Base-by-base conservation (phyloP, 2,113 vertebrate genomes). In the Solenodon paradoxus region DNA sequence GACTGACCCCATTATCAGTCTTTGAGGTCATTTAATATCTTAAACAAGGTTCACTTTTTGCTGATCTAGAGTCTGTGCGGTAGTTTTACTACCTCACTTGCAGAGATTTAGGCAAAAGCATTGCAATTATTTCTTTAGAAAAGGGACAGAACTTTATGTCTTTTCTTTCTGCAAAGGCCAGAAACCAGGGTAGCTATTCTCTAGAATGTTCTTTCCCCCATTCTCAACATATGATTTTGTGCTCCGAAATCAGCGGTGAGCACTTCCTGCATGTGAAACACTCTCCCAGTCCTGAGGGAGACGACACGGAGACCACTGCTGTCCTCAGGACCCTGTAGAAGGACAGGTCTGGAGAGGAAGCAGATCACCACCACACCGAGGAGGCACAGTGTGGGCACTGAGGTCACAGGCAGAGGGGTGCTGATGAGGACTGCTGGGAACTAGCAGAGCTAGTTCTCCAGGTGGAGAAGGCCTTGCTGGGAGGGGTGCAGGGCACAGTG, bases 1-100 rank as follows among this genome's bases (percentile, higher is more conserved):
- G 61, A 51, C 92, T 94, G 92, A 92, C 17, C 49, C 69, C 89
- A 42, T 82, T 91, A 22, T 38, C 69, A 57, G 83, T 69, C 93
- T 93, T 88, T 55, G 80, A 91, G 68, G 53, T 74, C 45, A 96
- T 63, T 81, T 89, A 30, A 26, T 71, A 13, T 93, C 92, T 97
- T 88, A 87, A 94, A 82, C 9, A 15, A 4, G 17, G 57, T 94
- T 94, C 35, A 68, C 69, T 69, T 94, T 96, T 24, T 79, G 30
- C n/a, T 90, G 0, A 82, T 59, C 74, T 59, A 2, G 28, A 82
- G n/a, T 53, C 30, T 89, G 85, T 90, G 19, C 66, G 28, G 32
- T 80, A 19, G 45, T 49, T 28, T 15, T 64, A 63, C 59, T n/a
- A 1, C 80, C 30, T 72, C 66, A 57, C 42, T 79, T 68, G 78